Conservation (phyloP, 2,797 vertebrate genomes). For the Prunella strophiata region DNA sequence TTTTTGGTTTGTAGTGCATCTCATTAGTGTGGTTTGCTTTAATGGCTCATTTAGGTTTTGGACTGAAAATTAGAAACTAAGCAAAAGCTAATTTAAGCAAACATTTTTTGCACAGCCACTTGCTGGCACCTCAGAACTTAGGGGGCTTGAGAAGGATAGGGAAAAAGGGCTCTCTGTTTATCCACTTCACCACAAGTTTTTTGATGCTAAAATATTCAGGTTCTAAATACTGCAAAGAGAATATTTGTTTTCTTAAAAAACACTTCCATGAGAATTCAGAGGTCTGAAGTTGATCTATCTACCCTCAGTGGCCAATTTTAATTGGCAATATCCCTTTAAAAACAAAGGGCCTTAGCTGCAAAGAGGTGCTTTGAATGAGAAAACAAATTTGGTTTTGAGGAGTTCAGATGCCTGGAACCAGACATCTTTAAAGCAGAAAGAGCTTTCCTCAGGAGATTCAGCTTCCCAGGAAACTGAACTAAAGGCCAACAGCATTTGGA, state of each 20-base stretch:
- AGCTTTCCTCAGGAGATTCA: neutral
- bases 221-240: neutral
- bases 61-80: slow-evolving; percentile 21
- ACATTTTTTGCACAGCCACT: neutral
- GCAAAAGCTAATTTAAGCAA: slow-evolving; percentile 35
- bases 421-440: neutral
- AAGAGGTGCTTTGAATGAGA: slow-evolving; percentile 10
- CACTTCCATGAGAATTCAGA: slow-evolving; percentile 23
- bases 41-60: slow-evolving; percentile 7
- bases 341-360: neutral
- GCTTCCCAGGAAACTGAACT: neutral
- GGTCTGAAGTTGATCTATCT: neutral
- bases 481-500: neutral
- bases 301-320: slow-evolving; percentile 8
- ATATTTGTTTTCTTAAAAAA: slow-evolving; percentile 57
- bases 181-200: neutral
- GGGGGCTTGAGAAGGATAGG: neutral
- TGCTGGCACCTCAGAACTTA: neutral
- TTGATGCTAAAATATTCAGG: neutral
- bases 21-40: slow-evolving; percentile 29
- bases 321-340: slow-evolving; percentile 59
- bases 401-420: slow-evolving; percentile 2
- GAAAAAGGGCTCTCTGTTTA: neutral
- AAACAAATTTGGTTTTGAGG: slow-evolving; percentile 22
- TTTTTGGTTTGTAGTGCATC: neutral